phyloP scores from a whole-genome alignment of 1,140 invertebrate genomes.

The Saxidomus purpurata region DNA sequence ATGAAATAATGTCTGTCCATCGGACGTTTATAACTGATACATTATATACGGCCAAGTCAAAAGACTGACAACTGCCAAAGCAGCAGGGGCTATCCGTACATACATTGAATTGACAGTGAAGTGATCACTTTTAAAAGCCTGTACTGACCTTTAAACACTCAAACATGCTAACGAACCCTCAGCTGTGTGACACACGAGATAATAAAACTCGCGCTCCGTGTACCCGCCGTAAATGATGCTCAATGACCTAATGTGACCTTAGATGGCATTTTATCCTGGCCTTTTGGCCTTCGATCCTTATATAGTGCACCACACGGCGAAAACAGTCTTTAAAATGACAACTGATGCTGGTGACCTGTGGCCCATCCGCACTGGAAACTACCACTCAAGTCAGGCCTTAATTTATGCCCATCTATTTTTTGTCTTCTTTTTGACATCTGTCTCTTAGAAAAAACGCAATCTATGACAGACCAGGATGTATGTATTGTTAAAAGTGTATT shows the following conservation, averaged over 20 bases:
- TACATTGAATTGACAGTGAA: not conserved
- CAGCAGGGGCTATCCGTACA: too few relatives aligned
- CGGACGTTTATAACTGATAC: too few relatives aligned
- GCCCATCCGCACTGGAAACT: not conserved
- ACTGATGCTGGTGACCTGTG: not conserved
- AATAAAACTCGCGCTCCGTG: conserved; percentile 6
- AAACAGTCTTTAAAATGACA: not conserved
- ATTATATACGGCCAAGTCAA: too few relatives aligned
- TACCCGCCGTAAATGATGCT: not conserved
- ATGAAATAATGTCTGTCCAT: too few relatives aligned
- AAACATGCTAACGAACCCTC: conserved; percentile 4
- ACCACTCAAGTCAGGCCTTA: not conserved
- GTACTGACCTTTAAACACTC: not conserved
- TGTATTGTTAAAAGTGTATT: too few relatives aligned
- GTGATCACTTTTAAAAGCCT: not conserved
- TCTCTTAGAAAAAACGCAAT: too few relatives aligned
- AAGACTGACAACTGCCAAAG: too few relatives aligned
- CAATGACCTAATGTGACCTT: conserved; percentile 31
- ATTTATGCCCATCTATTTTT: not conserved
- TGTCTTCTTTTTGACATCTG: not conserved
- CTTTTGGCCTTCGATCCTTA: not conserved
- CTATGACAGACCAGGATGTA: too few relatives aligned
- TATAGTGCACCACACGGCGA: not conserved
- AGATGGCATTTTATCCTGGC: not conserved
- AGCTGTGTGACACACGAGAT: not conserved